Evolutionary conservation across 1,140 invertebrate genomes (phyloP), one percentile per base, ranked within the genome.

Genomic region (Heliconius melpomene): DNA sequence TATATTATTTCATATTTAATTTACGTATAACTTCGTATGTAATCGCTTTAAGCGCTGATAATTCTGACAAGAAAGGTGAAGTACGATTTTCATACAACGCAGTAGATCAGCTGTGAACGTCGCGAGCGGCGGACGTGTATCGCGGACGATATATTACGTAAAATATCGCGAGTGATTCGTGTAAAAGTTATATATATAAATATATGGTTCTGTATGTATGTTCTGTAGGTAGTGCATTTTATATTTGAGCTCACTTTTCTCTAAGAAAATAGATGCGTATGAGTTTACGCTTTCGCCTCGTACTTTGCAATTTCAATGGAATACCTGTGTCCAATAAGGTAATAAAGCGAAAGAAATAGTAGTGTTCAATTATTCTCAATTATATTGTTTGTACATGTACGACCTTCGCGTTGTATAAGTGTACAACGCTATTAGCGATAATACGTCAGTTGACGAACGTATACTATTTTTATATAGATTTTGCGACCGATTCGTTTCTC

Each of bases 261-360:
- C 20, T 77, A 70, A 40, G 40, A 86, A 79, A 87, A 83, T 86
- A 86, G 88, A 92, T 90, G 88, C 88, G 89, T 87, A 86, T 82
- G 87, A 91, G 88, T 88, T 84, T 81, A 87, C 79, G 87, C 88
- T 92, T 91, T 90, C 88, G 85, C 88, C 87, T 72, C 57, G 29
- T 66, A 50, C 26, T 32, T 79, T 79, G 74, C 79, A 80, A 79
- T 81, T 78, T 83, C 54, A 78, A 72, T 78, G 60, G 23, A 72
- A 73, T 66, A 38, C 1, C 20, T 75, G 13, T 60, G 74, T 73
- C 16, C 60, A 11, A 80, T 66, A 80, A 46, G 72, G 79, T 77
- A 66, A 77, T 74, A 20, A 40, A 72, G 36, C 78, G 3, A 74
- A 36, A 77, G 60, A 13, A 60, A 52, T 36, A 71, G 40, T 23